Percentiles rank a stretch among this genome's conserved stretches.
Conservation (phyloP, 2,888 invertebrate genomes). For the Drosophila infuscata region DNA sequence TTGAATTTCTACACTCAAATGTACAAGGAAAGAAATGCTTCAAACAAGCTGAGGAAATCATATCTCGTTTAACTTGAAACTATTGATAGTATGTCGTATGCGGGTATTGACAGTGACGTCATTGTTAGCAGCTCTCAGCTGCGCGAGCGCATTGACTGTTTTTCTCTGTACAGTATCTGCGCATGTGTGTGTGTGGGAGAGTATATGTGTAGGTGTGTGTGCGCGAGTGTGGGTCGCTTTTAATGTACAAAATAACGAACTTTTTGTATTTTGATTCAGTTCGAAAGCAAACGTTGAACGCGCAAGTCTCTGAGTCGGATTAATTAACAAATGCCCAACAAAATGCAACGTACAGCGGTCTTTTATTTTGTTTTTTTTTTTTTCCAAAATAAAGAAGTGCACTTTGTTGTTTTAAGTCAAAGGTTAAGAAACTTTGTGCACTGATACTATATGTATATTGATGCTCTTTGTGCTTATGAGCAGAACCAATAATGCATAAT, state of each 20-base stretch:
- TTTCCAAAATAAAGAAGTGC: slow-evolving; percentile 45
- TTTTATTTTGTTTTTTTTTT: slow-evolving; percentile 49
- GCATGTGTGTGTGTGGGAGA: slow-evolving; percentile 24
- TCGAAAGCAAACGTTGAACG: slow-evolving; percentile 76
- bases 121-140: slow-evolving; percentile 42
- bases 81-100: slow-evolving; percentile 13
- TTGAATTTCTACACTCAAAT: not conserved
- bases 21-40: not conserved
- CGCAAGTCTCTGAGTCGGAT: slow-evolving; percentile 60
- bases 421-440: slow-evolving; percentile 66
- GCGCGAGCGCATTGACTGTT: slow-evolving; percentile 58
- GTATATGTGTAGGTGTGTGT: not conserved
- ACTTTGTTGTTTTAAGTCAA: slow-evolving; percentile 52
- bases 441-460: slow-evolving; percentile 29
- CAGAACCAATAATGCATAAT: slow-evolving; percentile 37
- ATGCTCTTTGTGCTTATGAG: slow-evolving; percentile 1
- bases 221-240: slow-evolving; percentile 20
- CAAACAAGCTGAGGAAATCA: not conserved
- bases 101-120: slow-evolving; percentile 47
- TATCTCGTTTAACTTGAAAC: not conserved
- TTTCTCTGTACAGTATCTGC: slow-evolving; percentile 9
- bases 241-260: slow-evolving; percentile 53
- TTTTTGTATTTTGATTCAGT: slow-evolving; percentile 72
- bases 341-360: slow-evolving; percentile 29
- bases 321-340: slow-evolving; percentile 15